These are phyloP conservation scores for Parotia lawesii DNA, from an alignment of 2,113 vertebrate species.

Conservation along the genomic window DNA sequence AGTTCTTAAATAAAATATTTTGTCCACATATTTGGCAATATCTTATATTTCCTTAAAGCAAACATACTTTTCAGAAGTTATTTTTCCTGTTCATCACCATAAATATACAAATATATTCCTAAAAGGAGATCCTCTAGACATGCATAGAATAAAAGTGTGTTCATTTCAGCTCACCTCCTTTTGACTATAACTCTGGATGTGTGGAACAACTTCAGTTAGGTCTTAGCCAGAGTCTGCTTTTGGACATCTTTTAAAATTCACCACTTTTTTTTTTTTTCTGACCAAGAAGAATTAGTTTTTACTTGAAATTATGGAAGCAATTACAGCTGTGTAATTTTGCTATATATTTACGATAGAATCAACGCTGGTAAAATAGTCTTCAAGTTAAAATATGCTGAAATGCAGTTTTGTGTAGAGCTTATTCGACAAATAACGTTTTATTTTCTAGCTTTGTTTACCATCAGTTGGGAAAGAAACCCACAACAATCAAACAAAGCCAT, in stretches of 20 bases:
- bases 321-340: not conserved
- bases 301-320: not conserved
- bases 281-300: not conserved
- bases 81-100: not conserved
- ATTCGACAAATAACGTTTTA: not conserved
- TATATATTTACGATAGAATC: not conserved
- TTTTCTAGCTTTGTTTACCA: not conserved
- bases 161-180: not conserved
- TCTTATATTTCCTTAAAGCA: not conserved
- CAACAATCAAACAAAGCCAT: not conserved
- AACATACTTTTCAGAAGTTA: not conserved
- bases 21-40: not conserved
- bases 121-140: fast-evolving
- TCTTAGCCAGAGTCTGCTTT: not conserved
- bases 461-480: not conserved
- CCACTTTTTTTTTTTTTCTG: not conserved
- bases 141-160: not conserved
- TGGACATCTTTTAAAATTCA: not conserved
- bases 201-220: not conserved
- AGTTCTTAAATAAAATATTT: not conserved
- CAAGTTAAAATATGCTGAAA: not conserved
- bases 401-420: not conserved
- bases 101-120: not conserved
- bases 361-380: not conserved
- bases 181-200: not conserved